phyloP scores from a whole-genome alignment of 2,797 vertebrate genomes.

The Columba guinea region DNA sequence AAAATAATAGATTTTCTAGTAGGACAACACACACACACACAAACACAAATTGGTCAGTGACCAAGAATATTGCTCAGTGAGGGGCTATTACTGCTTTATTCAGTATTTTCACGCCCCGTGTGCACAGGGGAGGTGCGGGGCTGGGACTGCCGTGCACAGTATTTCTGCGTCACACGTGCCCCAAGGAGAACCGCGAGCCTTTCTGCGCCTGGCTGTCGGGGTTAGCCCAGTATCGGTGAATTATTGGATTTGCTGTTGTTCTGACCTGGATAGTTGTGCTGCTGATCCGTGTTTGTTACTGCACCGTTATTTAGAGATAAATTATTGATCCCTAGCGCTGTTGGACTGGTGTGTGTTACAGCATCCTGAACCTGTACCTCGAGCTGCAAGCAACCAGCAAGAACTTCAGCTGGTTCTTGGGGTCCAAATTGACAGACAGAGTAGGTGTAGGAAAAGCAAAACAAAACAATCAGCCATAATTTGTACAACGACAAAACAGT shows the following conservation, averaged over 20 bases:
- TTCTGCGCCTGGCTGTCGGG: accelerated
- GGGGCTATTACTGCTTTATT: background rate
- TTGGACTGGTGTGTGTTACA: background rate
- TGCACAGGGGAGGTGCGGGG: background rate
- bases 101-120: background rate
- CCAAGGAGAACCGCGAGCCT: background rate
- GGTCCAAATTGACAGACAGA: background rate
- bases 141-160: accelerated
- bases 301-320: background rate
- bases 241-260: background rate
- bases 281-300: background rate
- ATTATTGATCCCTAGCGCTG: slow-evolving; percentile 40
- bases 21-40: background rate
- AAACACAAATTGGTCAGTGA: background rate
- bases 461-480: background rate
- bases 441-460: background rate
- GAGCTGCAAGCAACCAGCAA: background rate
- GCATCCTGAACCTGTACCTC: background rate
- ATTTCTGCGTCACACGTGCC: accelerated
- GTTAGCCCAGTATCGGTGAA: background rate
- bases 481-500: background rate
- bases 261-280: background rate
- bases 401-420: background rate
- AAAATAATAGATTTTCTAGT: background rate
- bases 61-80: background rate